phyloP scores from a whole-genome alignment of 2,888 invertebrate genomes.

The Aphrophora alni region DNA sequence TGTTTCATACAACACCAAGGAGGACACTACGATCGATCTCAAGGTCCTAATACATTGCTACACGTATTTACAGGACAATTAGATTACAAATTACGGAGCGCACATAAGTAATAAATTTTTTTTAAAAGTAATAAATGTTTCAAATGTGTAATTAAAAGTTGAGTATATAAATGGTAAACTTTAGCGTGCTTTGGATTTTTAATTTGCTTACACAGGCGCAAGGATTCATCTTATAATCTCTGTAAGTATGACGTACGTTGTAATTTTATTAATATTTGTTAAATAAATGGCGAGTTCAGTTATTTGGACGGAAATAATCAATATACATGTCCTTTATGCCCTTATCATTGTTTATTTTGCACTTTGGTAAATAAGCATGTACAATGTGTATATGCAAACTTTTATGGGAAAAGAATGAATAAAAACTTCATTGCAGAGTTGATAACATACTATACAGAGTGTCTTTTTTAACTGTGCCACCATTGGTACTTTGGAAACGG shows the following conservation, averaged over 20 bases:
- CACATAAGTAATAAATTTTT: conserved; percentile 30
- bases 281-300: background rate
- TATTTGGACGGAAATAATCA: background rate
- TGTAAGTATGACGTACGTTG: background rate
- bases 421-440: too few relatives aligned
- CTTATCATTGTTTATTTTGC: background rate
- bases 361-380: background rate
- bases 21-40: background rate
- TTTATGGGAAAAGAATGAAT: background rate
- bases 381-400: background rate
- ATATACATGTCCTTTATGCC: background rate
- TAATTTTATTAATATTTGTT: background rate
- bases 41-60: conserved; percentile 36
- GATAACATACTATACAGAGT: too few relatives aligned
- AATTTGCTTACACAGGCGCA: background rate
- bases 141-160: background rate
- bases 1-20: background rate
- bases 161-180: conserved; percentile 9
- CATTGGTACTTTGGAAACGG: too few relatives aligned
- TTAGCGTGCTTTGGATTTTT: background rate
- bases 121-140: background rate
- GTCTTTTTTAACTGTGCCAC: too few relatives aligned
- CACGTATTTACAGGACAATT: conserved; percentile 47
- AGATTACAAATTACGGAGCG: conserved; percentile 46
- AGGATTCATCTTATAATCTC: background rate